phyloP scores from a whole-genome alignment of 2,797 vertebrate genomes.

The Macroramphosus scolopax region DNA sequence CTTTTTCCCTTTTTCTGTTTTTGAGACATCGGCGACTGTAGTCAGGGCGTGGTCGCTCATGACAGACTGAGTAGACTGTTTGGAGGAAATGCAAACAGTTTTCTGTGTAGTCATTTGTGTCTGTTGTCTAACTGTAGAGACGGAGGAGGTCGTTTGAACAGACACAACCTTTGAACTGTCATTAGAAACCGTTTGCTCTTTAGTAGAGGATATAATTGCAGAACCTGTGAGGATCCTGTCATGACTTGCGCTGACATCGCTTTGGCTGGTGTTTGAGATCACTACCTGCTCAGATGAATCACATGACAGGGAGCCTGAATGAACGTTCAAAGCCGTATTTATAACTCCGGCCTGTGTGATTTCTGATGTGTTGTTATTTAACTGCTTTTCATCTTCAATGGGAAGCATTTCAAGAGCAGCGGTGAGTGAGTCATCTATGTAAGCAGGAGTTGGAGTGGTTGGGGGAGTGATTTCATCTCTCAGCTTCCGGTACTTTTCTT shows the following conservation, averaged over 20 bases:
- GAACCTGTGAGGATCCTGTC: constrained; percentile 55
- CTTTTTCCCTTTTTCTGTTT: constrained; percentile 51
- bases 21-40: constrained; percentile 39
- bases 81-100: constrained; percentile 61
- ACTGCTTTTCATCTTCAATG: constrained; percentile 46
- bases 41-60: constrained; percentile 40
- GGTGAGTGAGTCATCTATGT: constrained; percentile 65
- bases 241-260: constrained; percentile 49
- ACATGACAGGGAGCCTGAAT: constrained; percentile 51
- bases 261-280: constrained; percentile 45
- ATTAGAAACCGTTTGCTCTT: constrained; percentile 67
- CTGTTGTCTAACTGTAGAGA: constrained; percentile 68
- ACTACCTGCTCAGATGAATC: constrained; percentile 54
- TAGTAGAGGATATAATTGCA: constrained; percentile 45
- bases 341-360: constrained; percentile 50
- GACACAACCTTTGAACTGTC: constrained; percentile 64
- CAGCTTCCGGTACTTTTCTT: constrained; percentile 84
- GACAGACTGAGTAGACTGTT: constrained; percentile 47
- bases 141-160: constrained; percentile 69
- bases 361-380: constrained; percentile 50
- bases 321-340: constrained; percentile 41
- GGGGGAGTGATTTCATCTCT: constrained; percentile 76
- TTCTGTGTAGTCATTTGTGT: constrained; percentile 62
- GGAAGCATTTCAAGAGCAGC: constrained; percentile 71
- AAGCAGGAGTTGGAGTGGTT: constrained; percentile 59